phyloP scores from a whole-genome alignment of 92 coral and sea anemone genomes.

The Palythoa grandiflora region DNA sequence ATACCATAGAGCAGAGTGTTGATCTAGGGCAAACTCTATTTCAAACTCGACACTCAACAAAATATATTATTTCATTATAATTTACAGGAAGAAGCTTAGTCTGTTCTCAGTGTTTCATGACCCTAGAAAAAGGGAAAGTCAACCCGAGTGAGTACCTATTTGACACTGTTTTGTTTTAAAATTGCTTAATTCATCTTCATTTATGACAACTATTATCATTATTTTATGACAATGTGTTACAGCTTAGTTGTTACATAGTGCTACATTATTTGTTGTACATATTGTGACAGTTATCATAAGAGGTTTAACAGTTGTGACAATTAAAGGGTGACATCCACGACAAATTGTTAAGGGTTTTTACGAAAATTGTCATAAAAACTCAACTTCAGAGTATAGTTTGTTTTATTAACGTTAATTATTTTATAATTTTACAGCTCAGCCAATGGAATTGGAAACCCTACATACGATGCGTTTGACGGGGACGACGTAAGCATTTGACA shows the following conservation, averaged over 20 bases:
- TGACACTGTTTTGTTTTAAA: background rate
- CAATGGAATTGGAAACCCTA: constrained; percentile 37
- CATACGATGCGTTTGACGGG: constrained; percentile 21
- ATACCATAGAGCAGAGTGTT: background rate
- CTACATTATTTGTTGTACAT: background rate
- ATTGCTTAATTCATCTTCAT: background rate
- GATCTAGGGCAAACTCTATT: background rate
- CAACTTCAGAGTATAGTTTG: background rate
- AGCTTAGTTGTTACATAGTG: background rate
- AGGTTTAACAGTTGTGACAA: too few relatives aligned
- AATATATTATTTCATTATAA: background rate
- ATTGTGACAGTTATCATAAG: too few relatives aligned
- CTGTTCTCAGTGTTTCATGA: constrained; percentile 68
- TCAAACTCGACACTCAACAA: background rate
- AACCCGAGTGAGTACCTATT: constrained; percentile 41
- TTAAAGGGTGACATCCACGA: too few relatives aligned
- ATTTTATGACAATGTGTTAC: background rate
- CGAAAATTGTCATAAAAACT: too few relatives aligned
- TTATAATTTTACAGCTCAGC: constrained; percentile 5
- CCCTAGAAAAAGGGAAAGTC: constrained; percentile 47
- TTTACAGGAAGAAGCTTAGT: constrained; percentile 53
- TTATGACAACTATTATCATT: too few relatives aligned
- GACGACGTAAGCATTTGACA: constrained; percentile 24
- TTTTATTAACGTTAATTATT: background rate
- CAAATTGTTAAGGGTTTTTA: too few relatives aligned